Evolutionary conservation across 2,113 vertebrate genomes (phyloP).

Genomic region (Sinocyclocheilus grahami): DNA sequence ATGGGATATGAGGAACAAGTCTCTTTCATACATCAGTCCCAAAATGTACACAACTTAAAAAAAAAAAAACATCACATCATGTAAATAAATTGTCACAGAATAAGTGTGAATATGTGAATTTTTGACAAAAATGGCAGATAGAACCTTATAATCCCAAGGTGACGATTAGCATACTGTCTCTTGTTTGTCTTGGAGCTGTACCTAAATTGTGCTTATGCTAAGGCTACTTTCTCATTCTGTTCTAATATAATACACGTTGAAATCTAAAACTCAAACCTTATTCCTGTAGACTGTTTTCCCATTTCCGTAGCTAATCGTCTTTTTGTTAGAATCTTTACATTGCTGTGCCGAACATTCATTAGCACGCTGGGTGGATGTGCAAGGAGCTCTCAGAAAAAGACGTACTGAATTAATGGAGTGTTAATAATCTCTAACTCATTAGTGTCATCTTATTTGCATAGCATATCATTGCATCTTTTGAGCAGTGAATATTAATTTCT

Average conservation of each 20-base stretch:
- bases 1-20: too few species aligned
- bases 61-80: too few species aligned
- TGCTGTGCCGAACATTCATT: conserved; percentile 26
- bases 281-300: neutral
- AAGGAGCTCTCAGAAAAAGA: conserved; percentile 27
- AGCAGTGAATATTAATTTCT: conserved; percentile 44
- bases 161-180: neutral
- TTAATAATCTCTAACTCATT: conserved; percentile 48
- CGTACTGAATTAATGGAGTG: conserved; percentile 34
- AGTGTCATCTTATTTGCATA: conserved; percentile 42
- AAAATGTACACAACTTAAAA: too few species aligned
- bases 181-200: neutral
- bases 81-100: too few species aligned
- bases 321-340: neutral
- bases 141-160: too few species aligned
- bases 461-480: conserved; percentile 41
- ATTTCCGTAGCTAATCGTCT: neutral
- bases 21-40: too few species aligned
- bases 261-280: neutral
- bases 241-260: neutral
- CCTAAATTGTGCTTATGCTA: neutral
- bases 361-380: conserved; percentile 3
- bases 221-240: neutral
- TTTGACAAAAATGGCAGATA: too few species aligned
- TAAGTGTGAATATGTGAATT: too few species aligned